Evolutionary conservation across 2,113 vertebrate genomes (phyloP), one percentile per base, ranked within the genome.

Genomic region (Neolamprologus sp.): DNA sequence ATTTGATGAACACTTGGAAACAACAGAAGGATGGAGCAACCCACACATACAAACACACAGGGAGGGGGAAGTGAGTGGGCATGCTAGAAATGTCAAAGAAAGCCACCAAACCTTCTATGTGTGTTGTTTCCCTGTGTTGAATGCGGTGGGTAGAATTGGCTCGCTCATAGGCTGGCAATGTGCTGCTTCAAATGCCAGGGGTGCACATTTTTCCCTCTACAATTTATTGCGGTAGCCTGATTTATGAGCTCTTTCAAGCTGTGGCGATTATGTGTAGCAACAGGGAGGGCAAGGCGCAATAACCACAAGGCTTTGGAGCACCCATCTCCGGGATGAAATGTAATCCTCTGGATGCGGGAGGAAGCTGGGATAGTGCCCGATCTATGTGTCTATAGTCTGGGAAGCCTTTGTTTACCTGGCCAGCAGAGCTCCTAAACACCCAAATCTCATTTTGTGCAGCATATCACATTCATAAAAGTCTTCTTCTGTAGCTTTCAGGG

Each of bases 371-470:
- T 85, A 86, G 87, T 7, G 90, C 84, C 91, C 83, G 51, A 85
- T 90, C 82, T 90, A 33, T 85, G 73, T 80, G 86, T 90, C 81
- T 90, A 14, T 84, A 80, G 86, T 89, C 83, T 82, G 80, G 80
- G 53, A 85, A 89, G 90, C 84, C 82, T 94, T 95, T 95, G 94
- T 95, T 95, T 94, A 94, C 92, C 91, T 93, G 93, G 87, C 85
- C 85, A 91, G 89, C 85, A 82, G 82, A 91, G 82, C 68, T 82
- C 80, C 65, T 21, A 68, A 91, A 82, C 54, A 87, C 80, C 87
- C 90, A 86, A 86, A 94, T 91, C 92, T 81, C 79, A 94, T 93
- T 94, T 84, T 83, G 33, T 54, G 93, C 53, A 63, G 86, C 82
- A 35, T 85, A 93, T 93, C 89, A 80, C 83, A 83, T 91, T 91